Evolutionary conservation across 2,113 vertebrate genomes (phyloP), one percentile per base, ranked within the genome.

Genomic region (Dipodomys merriami): DNA sequence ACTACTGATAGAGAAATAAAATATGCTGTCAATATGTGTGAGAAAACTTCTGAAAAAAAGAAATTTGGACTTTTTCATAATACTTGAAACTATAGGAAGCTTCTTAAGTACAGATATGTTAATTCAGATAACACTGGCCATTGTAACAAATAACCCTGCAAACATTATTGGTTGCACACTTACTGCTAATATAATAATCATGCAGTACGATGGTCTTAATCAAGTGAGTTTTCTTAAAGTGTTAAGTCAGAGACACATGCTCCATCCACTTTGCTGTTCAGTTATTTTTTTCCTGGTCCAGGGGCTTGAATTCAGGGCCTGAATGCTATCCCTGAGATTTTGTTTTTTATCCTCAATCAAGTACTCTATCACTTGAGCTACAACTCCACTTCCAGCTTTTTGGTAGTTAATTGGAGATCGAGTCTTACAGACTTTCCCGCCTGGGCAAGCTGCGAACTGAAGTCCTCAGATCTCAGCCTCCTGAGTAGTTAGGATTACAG

Each of bases 101-200:
- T 84, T 94, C 30, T 53, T 33, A 93, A 57, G 73, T 49, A 44
- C 15, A 90, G 29, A 84, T 90, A 13, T 85, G 27, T 69, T 74
- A 71, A 60, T 86, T 93, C 33, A 91, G n/a, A 29, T 91, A 85
- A 85, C 27, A 84, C 20, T 84, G 53, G 57, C 46, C 83, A n/a
- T 30, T 87, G 1, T 85, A 90, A 71, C n/a, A 88, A 93, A 88
- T 39, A 88, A 83, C 44, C 6, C 4, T 29, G 33, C 85, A 76
- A 23, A 33, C 72, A 76, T 90, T 74, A 87, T 9, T 74, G 46
- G 29, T 62, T 82, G 11, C 33, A 88, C 22, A 65, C 53, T 90
- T 94, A 74, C 4, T 80, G 68, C 64, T 87, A 25, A 29, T 84
- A 73, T 20, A 27, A 73, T 20, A 27, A 19, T 18, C 57, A 78